These are phyloP conservation scores for Rhopilema esculentum DNA, from an alignment of 30 jellyfish, hydroid and myxozoan species.

Conservation along the genomic window DNA sequence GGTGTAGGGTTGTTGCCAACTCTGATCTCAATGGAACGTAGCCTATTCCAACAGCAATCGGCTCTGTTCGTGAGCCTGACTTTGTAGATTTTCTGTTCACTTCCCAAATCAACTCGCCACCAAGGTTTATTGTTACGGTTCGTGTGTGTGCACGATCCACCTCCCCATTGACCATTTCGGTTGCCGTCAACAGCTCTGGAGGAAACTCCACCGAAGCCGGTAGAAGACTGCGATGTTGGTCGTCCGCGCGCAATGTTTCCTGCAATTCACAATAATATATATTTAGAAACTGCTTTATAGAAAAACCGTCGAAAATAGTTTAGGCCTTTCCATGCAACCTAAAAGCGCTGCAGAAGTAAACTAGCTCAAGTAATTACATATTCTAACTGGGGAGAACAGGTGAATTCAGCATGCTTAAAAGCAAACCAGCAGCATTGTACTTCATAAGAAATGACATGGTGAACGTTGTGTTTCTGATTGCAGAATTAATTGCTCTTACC, in stretches of 20 bases:
- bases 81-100: conserved; percentile 39
- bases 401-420: no score
- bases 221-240: conserved; percentile 57
- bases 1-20: conserved; percentile 49
- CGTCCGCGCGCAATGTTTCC: conserved; percentile 60
- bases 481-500: conserved; percentile 1
- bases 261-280: not conserved
- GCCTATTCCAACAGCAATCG: conserved; percentile 56
- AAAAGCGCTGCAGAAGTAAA: not conserved
- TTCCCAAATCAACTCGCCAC: conserved; percentile 71
- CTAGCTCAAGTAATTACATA: no score
- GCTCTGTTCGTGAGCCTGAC: conserved; percentile 54
- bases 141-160: conserved; percentile 69
- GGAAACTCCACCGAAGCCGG: conserved; percentile 56
- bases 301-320: not conserved
- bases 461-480: no score
- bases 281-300: not conserved
- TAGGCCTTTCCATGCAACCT: not conserved
- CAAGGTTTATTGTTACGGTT: conserved; percentile 40
- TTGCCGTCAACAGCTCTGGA: conserved; percentile 64
- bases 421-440: no score
- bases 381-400: no score
- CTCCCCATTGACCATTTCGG: conserved; percentile 60
- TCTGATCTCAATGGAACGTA: conserved; percentile 41
- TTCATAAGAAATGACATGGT: no score